These are phyloP conservation scores for Ophion ventricosus DNA, from an alignment of 2,888 invertebrate genomes.

Conservation along the genomic window DNA sequence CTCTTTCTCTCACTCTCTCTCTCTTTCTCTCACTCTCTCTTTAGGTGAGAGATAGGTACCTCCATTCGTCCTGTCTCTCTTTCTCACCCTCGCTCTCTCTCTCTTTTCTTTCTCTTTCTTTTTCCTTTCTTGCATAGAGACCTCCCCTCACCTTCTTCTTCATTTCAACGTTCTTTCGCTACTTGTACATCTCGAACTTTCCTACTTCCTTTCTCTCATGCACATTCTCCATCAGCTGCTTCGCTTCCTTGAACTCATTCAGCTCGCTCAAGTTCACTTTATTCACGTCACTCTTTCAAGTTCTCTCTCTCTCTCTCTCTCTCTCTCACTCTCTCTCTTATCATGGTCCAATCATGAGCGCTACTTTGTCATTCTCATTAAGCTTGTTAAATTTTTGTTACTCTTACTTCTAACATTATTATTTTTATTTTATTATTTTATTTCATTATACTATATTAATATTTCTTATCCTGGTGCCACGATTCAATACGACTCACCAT, in stretches of 20 bases:
- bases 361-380: slow-evolving; percentile 45
- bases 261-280: slow-evolving; percentile 49
- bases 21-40: slow-evolving; percentile 12
- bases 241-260: slow-evolving; percentile 47
- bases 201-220: slow-evolving; percentile 50
- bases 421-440: no score
- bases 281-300: slow-evolving; percentile 38
- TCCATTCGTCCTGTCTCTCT: slow-evolving; percentile 52
- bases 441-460: no score
- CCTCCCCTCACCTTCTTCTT: slow-evolving; percentile 44
- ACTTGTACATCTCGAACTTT: slow-evolving; percentile 48
- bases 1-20: slow-evolving; percentile 36
- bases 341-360: no score
- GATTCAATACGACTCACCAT: no score
- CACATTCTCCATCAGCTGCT: slow-evolving; percentile 55
- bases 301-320: slow-evolving; percentile 14
- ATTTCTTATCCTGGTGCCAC: no score
- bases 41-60: no score
- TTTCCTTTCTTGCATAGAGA: slow-evolving; percentile 25
- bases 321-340: slow-evolving; percentile 32
- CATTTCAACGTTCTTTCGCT: slow-evolving; percentile 49
- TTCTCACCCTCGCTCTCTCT: slow-evolving; percentile 37
- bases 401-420: no score
- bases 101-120: slow-evolving; percentile 19
- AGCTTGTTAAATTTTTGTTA: no score